phyloP scores from a whole-genome alignment of 2,113 vertebrate genomes.

The Malurus cyaneus region DNA sequence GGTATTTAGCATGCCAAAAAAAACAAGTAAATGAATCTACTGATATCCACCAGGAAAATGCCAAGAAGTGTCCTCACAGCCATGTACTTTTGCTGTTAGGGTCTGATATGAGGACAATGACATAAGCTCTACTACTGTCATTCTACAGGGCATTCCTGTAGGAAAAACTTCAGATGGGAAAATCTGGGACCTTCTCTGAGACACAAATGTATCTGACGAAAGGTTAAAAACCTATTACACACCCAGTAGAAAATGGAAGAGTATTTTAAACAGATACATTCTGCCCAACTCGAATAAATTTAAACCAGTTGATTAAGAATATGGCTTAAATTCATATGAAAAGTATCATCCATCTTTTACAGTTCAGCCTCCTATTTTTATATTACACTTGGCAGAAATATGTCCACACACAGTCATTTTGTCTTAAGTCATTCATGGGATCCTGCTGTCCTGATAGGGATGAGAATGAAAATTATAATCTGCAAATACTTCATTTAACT shows the following conservation, averaged over 20 bases:
- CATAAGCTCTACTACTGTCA: not conserved
- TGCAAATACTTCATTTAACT: not conserved
- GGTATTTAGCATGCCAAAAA: not conserved
- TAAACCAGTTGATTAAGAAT: constrained; percentile 6
- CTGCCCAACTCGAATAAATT: not conserved
- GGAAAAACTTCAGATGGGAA: not conserved
- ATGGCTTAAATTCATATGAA: not conserved
- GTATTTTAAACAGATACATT: not conserved
- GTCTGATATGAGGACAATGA: not conserved
- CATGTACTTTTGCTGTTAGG: not conserved
- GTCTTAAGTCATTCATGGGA: not conserved
- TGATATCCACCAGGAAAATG: not conserved
- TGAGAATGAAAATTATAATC: constrained; percentile 9
- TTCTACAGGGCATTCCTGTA: not conserved
- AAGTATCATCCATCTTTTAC: not conserved
- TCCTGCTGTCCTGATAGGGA: not conserved
- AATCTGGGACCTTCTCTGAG: not conserved
- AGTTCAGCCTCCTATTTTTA: not conserved
- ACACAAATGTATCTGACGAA: not conserved
- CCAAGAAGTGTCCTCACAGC: not conserved
- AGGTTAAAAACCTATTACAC: not conserved
- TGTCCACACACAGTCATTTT: not conserved
- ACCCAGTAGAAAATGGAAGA: not conserved
- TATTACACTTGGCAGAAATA: not conserved
- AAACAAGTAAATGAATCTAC: not conserved